Percentiles rank a stretch among this genome's conserved stretches.
Evolutionary conservation across 2,797 vertebrate genomes (phyloP).

Genomic region (Heterohyrax brucei): DNA sequence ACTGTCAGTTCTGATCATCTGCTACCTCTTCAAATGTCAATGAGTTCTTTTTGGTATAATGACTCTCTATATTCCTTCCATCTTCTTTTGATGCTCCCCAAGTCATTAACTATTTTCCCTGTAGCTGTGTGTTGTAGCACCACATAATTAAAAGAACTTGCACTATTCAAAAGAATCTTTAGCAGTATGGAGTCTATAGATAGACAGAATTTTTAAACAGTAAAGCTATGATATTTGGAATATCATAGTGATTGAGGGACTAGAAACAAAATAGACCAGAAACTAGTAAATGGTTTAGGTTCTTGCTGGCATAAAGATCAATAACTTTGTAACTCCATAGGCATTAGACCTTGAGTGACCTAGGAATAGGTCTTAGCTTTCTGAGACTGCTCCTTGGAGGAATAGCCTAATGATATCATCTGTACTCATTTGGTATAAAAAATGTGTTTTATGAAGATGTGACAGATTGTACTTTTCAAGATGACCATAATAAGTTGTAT

Average conservation of each 20-base stretch:
- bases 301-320: background rate
- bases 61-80: too few species aligned
- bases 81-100: too few species aligned
- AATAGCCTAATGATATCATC: background rate
- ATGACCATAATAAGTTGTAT: background rate
- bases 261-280: background rate
- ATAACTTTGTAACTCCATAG: background rate
- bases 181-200: background rate
- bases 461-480: conserved; percentile 22
- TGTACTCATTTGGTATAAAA: background rate
- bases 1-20: too few species aligned
- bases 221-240: background rate
- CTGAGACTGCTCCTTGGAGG: background rate
- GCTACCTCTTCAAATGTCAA: too few species aligned
- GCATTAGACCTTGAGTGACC: background rate
- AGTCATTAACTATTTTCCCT: too few species aligned
- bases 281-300: background rate
- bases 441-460: background rate
- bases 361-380: background rate
- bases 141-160: background rate
- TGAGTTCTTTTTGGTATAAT: too few species aligned
- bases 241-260: conserved; percentile 41
- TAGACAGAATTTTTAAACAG: conserved; percentile 16
- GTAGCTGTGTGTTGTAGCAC: background rate
- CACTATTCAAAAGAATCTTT: background rate